Evolutionary conservation across 2,113 vertebrate genomes (phyloP), one percentile per base, ranked within the genome.

Genomic region (Perca fluviatilis): DNA sequence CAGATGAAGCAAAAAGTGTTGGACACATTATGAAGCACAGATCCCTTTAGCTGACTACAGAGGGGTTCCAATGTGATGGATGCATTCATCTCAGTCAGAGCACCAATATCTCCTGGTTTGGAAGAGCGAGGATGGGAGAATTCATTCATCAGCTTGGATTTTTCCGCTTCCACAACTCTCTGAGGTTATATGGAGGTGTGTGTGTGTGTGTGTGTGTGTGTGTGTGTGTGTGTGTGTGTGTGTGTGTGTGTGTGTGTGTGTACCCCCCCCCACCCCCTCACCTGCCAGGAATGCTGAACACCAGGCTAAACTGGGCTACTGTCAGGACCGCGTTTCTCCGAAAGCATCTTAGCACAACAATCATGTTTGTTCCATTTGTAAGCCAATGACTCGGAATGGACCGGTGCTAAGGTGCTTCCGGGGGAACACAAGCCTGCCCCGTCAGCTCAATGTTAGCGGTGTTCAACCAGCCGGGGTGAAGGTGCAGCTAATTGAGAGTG

Each of bases 351-450:
- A 89, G 86, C 87, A 76, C 85, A 88, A 84, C 86, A 91, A 80
- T 90, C 87, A 67, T 80, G 91, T 88, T 87, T 86, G 88, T 89
- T 90, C 70, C 86, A 82, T 85, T 91, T 88, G 77, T 86, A 88
- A 87, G 78, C 85, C 76, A 43, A 6, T 54, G 87, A 86, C 84
- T 87, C 77, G 83, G 80, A 80, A 70, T 58, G 74, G 73, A 89
- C 81, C 69, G 56, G 74, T 11, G 61, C 83, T 58, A 27, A 88
- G 83, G 63, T 83, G 81, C 86, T 89, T 82, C 78, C 25, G 25
- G 62, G 51, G 84, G 51, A 83, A 65, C 68, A 65, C 77, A 25
- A 72, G 71, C 61, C 77, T 65, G 70, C 36, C 1, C 84, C 53
- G 77, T 78, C 79, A 53, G 74, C 58, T 80, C 63, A 2, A 0